Conservation (phyloP, 30 jellyfish, hydroid and myxozoan genomes). For the Rhopilema esculentum region DNA sequence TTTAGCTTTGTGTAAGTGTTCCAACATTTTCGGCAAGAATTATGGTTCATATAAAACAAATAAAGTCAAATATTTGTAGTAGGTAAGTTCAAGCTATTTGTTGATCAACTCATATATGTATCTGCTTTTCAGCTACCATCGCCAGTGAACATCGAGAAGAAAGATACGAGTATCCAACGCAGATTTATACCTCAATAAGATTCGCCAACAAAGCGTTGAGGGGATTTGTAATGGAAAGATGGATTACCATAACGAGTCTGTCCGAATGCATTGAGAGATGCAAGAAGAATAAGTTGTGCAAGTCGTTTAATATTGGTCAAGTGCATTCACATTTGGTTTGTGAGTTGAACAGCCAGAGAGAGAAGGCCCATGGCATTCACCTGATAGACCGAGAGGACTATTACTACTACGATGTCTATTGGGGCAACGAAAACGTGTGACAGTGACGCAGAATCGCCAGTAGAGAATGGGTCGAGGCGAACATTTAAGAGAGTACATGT, state of each 20-base stretch:
- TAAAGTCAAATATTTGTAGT: no score
- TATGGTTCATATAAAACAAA: no score
- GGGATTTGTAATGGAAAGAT: constrained; percentile 1
- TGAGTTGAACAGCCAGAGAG: constrained; percentile 30
- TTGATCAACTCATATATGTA: no score
- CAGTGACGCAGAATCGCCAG: neutral
- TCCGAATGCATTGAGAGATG: constrained; percentile 45
- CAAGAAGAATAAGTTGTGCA: constrained; percentile 32
- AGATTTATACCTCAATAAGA: constrained; percentile 33
- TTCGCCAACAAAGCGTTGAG: constrained; percentile 44
- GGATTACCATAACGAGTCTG: neutral
- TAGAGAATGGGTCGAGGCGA: no score
- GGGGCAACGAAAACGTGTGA: no score
- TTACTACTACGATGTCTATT: constrained; percentile 50
- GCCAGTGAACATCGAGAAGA: no score
- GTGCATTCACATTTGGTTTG: neutral
- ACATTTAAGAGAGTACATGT: no score
- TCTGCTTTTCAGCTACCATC: no score
- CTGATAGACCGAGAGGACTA: constrained; percentile 5
- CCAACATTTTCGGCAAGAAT: no score
- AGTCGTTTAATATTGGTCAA: constrained; percentile 38
- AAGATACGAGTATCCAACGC: constrained; percentile 25
- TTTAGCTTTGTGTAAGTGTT: no score
- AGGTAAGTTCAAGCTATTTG: no score
- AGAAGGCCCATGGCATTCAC: neutral